phyloP scores from a whole-genome alignment of 2,888 invertebrate genomes.

The Opisthograptis luteolata region DNA sequence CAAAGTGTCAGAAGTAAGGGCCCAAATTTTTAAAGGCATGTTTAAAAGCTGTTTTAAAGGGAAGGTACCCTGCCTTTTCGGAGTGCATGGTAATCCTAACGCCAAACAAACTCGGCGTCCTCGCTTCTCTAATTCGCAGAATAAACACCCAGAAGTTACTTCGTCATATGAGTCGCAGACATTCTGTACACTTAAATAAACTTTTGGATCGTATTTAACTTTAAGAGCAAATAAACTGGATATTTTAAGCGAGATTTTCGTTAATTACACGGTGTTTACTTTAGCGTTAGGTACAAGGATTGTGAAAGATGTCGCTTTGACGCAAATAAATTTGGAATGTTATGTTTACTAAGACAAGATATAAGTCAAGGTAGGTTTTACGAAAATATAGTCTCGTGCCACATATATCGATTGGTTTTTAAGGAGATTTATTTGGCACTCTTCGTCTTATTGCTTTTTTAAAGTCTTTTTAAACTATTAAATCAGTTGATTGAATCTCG shows the following conservation, averaged over 20 bases:
- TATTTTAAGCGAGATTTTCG: constrained; percentile 31
- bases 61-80: constrained; percentile 27
- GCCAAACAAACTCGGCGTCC: constrained; percentile 59
- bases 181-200: constrained; percentile 67
- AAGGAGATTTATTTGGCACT: too few species aligned
- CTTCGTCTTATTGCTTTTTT: too few species aligned
- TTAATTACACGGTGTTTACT: constrained; percentile 27
- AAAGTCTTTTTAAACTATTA: too few species aligned
- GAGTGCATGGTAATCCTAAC: constrained; percentile 62
- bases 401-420: too few species aligned
- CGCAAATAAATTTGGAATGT: constrained; percentile 4
- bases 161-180: constrained; percentile 51
- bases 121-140: constrained; percentile 66
- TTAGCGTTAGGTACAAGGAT: constrained; percentile 24
- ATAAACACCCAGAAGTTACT: constrained; percentile 48
- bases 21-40: constrained; percentile 17
- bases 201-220: constrained; percentile 74
- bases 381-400: too few species aligned
- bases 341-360: too few species aligned
- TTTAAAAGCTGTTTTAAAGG: constrained; percentile 21
- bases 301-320: constrained; percentile 1
- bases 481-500: too few species aligned
- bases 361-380: too few species aligned
- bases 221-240: constrained; percentile 50
- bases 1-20: background rate